Evolutionary conservation across 2,888 invertebrate genomes (phyloP), one percentile per base, ranked within the genome.

Genomic region (Epistrophe grossulariae): DNA sequence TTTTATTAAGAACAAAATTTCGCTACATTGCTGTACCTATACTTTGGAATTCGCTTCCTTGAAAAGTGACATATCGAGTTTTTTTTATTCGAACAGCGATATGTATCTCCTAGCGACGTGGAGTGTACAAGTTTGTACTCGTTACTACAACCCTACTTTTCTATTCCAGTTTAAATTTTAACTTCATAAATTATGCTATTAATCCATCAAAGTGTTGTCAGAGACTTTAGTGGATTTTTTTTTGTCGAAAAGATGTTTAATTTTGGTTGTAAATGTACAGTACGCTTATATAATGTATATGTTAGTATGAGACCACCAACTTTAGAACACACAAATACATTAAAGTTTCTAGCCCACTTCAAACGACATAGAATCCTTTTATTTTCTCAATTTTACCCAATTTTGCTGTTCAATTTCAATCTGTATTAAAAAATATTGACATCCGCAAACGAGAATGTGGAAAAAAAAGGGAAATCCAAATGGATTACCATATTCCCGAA

Each of bases 361-460:
- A 82, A 78, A 78, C 59, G 59, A 72, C 55, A 31, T 59, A 43
- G 59, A 82, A 82, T 68, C 68, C 68, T 83, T 79, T 83, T 79
- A 84, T 84, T 84, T 76, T 74, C 43, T 59, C 71, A 80, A 64
- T 64, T 64, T 76, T 48, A 71, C 64, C 76, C 84, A 79, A 84
- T 84, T 84, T 79, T 79, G 57, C 50, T 52, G 79, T 84, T 79
- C 76, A 79, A 79, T 84, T 84, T 80, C 66, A 52, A 79, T 79
- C 60, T 71, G 74, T 71, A 79, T 84, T 84, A 84, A 79, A 79
- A 76, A 84, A 80, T 84, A 84, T 80, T 80, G 84, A 80, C 80
- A 84, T 84, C 66, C 70, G 52, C 68, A 76, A 80, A 71, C 70
- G 68, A 59, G 57, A 80, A 76, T 59, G 35, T 55, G 60, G 59